phyloP scores from a whole-genome alignment of 2,113 vertebrate genomes.

The Xerus inauris region DNA sequence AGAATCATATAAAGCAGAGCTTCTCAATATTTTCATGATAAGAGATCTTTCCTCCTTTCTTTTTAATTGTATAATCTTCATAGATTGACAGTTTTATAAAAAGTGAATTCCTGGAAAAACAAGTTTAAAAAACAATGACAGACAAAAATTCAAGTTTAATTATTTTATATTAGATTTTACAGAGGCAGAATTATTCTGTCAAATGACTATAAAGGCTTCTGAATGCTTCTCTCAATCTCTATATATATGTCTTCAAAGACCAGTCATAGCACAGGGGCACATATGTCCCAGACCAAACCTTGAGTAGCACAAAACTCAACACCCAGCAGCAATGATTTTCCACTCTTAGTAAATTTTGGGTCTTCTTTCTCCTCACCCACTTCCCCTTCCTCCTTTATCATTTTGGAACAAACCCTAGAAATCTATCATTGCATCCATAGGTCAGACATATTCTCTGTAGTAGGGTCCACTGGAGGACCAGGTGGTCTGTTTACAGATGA shows the following conservation, averaged over 20 bases:
- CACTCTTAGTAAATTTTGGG: neutral
- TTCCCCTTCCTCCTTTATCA: neutral
- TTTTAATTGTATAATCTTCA: neutral
- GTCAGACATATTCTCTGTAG: neutral
- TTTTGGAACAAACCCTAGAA: neutral
- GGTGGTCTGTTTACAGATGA: neutral
- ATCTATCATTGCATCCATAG: neutral
- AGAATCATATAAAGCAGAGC: neutral
- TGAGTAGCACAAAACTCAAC: neutral
- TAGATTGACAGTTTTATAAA: neutral
- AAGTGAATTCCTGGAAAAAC: constrained; percentile 18
- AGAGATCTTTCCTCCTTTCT: neutral
- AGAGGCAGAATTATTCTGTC: neutral
- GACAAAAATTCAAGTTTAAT: constrained; percentile 9
- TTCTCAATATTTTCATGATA: neutral
- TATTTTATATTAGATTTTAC: neutral
- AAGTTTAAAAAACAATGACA: neutral
- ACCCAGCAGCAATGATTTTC: neutral
- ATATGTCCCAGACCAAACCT: neutral
- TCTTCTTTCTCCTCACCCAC: neutral
- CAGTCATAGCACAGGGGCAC: neutral
- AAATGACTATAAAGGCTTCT: neutral
- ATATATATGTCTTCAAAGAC: neutral
- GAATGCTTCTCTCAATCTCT: neutral
- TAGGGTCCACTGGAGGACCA: neutral